A percentile compares a stretch with the other conserved stretches of the same genome.
These are phyloP conservation scores for Procapra przewalskii DNA, from an alignment of 2,113 vertebrate species.

Conservation along the genomic window DNA sequence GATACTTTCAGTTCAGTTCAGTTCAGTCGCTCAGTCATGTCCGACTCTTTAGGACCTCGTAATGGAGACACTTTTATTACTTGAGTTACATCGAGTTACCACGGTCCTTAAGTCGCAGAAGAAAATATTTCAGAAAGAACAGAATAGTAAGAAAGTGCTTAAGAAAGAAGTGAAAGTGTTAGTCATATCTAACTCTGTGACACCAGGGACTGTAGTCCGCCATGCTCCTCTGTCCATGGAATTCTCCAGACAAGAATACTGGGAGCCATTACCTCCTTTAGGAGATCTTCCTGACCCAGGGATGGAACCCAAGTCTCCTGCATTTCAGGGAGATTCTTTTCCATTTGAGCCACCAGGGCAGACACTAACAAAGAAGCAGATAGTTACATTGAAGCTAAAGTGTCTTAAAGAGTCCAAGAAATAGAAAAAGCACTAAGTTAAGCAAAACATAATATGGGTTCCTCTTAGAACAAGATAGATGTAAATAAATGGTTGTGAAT, in stretches of 20 bases:
- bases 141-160: background rate
- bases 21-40: too few relatives aligned
- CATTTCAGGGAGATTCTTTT: background rate
- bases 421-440: background rate
- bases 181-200: background rate
- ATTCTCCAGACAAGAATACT: background rate
- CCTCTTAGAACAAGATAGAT: background rate
- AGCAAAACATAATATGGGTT: background rate
- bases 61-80: slow-evolving; percentile 1
- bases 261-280: background rate
- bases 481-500: slow-evolving; percentile 7
- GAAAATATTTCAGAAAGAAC: background rate
- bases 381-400: slow-evolving; percentile 1
- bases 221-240: background rate
- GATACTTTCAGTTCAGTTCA: background rate
- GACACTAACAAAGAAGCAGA: background rate
- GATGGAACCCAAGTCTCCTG: background rate
- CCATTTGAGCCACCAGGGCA: background rate
- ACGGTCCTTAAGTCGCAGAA: background rate
- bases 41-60: background rate
- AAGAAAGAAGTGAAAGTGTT: background rate
- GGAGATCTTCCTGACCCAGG: background rate
- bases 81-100: background rate
- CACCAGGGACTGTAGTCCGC: background rate
- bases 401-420: background rate